Conservation (phyloP, 2,888 invertebrate genomes). For the Hemithea aestivaria region DNA sequence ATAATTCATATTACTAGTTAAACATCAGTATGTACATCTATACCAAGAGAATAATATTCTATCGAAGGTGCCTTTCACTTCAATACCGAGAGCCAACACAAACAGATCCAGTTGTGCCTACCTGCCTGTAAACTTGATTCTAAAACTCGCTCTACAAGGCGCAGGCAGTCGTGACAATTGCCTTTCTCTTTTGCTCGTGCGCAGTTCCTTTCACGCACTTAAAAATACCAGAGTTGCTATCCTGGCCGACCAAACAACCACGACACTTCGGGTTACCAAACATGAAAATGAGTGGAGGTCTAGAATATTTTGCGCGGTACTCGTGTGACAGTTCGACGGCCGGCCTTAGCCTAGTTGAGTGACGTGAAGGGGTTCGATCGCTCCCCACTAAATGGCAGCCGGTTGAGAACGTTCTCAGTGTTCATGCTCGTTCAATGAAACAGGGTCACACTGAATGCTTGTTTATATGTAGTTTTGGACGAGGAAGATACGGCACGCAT, state of each 20-base stretch:
- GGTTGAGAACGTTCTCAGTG: constrained; percentile 47
- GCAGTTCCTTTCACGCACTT: constrained; percentile 55
- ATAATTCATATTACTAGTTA: no score
- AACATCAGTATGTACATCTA: no score
- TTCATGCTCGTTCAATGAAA: constrained; percentile 45
- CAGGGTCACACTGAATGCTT: constrained; percentile 42
- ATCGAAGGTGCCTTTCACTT: constrained; percentile 16
- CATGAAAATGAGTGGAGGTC: constrained; percentile 36
- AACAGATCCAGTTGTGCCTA: constrained; percentile 17
- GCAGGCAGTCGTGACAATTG: constrained; percentile 30
- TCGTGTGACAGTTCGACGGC: constrained; percentile 56
- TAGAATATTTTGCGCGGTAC: constrained; percentile 34
- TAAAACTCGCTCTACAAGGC: constrained; percentile 33
- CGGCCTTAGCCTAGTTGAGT: constrained; percentile 75
- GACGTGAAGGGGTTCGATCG: constrained; percentile 66
- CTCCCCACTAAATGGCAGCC: constrained; percentile 46
- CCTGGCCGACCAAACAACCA: constrained; percentile 34
- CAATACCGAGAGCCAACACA: constrained; percentile 10
- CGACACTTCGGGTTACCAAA: constrained; percentile 28
- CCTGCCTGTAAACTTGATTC: constrained; percentile 40
- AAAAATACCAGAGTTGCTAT: constrained; percentile 42
- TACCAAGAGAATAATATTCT: neutral
- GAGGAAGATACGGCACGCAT: constrained; percentile 35
- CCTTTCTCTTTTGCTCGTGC: constrained; percentile 60
- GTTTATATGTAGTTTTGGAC: constrained; percentile 16